These are phyloP conservation scores for Psammodynastes pulverulentus DNA, from an alignment of 2,113 vertebrate genomes.

Conservation along the genomic window DNA sequence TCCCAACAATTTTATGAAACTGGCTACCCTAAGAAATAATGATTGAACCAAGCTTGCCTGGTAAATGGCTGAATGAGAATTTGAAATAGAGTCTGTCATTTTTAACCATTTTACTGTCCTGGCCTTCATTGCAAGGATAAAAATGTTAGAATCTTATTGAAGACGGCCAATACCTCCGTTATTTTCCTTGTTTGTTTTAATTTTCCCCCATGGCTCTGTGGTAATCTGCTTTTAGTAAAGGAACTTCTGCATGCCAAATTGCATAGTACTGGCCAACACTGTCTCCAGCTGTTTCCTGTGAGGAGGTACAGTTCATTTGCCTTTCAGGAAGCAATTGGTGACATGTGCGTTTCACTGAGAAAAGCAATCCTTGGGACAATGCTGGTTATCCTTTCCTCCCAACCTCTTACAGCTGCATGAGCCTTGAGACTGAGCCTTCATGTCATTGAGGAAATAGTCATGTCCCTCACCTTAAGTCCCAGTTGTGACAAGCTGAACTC, in stretches of 20 bases:
- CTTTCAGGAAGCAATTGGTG: conserved; percentile 16
- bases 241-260: fast-evolving
- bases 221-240: conserved; percentile 1
- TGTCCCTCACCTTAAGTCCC: conserved; percentile 28
- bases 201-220: not conserved
- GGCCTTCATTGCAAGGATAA: not conserved
- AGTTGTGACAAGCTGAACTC: conserved; percentile 34
- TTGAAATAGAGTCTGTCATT: not conserved
- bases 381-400: not conserved
- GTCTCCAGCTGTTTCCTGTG: conserved; percentile 33
- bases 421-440: not conserved
- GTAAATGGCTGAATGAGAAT: not conserved
- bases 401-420: not conserved
- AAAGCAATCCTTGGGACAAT: not conserved
- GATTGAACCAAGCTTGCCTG: not conserved
- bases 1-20: not conserved
- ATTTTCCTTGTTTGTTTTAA: not conserved
- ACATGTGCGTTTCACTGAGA: not conserved
- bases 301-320: not conserved
- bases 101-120: not conserved
- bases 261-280: fast-evolving
- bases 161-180: not conserved
- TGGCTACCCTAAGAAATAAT: not conserved
- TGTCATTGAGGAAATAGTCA: conserved; percentile 18
- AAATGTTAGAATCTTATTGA: not conserved